Evolutionary conservation across 1,140 invertebrate genomes (phyloP), one percentile per base, ranked within the genome.

Genomic region (Drosophila parabipectinata): DNA sequence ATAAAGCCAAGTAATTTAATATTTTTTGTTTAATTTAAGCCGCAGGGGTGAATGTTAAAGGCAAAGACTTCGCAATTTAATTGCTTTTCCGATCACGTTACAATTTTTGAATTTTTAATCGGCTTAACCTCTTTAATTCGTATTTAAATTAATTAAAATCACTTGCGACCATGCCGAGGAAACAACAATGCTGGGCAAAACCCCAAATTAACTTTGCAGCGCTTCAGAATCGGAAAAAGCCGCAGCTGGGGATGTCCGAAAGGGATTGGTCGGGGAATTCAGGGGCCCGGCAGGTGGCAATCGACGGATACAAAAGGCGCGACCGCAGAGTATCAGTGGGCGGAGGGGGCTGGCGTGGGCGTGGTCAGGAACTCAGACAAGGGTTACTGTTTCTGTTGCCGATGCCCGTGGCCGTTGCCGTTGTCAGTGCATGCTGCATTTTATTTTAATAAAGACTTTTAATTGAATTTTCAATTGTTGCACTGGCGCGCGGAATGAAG

Each of bases 361-460:
- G 61, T 41, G 58, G 37, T 14, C 44, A 32, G 59, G 56, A 59
- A 45, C 47, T 30, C 9, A 15, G 41, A 48, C 51, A 68, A 39
- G 66, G 51, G 44, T 18, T 14, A 44, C 41, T 15, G 14, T 18
- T 14, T 5, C n/a, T 18, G n/a, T 44, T 15, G 61, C 63, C 56
- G 30, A 51, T 59, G 71, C 77, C 77, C 76, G 71, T 57, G 55
- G 59, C 72, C 76, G 71, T 57, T 59, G 59, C 72, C 41, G 47
- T 47, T 8, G 69, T 32, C 55, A 63, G 59, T 88, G 64, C 71
- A 63, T 82, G 80, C 72, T 68, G 79, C 72, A 88, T 87, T 87
- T 87, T 88, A 87, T 87, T 87, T 88, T 87, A 87, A 87, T 87
- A 87, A 87, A 87, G 83, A 88, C 79, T 87, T 87, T 87, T 87